These are phyloP conservation scores for Protaetia brevitarsis DNA, from an alignment of 1,140 invertebrate species.

Conservation along the genomic window DNA sequence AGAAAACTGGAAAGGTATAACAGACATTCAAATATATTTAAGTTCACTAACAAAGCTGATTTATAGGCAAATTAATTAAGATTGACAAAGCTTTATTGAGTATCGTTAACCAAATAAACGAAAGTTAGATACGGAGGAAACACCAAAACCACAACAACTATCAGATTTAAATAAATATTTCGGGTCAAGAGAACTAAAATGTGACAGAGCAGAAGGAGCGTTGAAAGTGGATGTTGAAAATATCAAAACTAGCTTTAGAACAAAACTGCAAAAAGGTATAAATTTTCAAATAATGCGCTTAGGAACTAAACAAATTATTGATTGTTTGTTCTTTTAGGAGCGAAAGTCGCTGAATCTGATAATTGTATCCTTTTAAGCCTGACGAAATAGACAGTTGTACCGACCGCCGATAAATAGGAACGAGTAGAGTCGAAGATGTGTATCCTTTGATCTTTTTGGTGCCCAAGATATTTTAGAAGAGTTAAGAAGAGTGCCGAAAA, in stretches of 20 bases:
- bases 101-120: constrained; percentile 1
- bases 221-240: constrained; percentile 51
- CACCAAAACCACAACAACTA: not conserved
- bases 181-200: constrained; percentile 53
- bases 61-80: constrained; percentile 23
- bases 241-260: constrained; percentile 51
- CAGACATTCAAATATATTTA: not conserved
- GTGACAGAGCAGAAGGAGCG: constrained; percentile 52
- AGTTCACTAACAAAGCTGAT: not conserved
- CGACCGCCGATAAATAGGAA: constrained; percentile 51
- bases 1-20: constrained; percentile 32
- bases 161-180: constrained; percentile 52
- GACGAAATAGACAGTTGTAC: constrained; percentile 37
- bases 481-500: constrained; percentile 41
- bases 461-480: constrained; percentile 47
- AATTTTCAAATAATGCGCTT: too few relatives aligned
- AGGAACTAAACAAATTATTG: not conserved
- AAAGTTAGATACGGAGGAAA: constrained; percentile 20
- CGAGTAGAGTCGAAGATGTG: constrained; percentile 44
- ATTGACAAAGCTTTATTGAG: constrained; percentile 27
- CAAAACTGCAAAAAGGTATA: constrained; percentile 46
- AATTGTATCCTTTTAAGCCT: not conserved
- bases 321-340: constrained; percentile 36
- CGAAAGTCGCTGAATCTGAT: constrained; percentile 28
- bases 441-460: constrained; percentile 52